These are phyloP conservation scores for Zaprionus nigranus DNA, from an alignment of 1,140 invertebrate species.

Conservation along the genomic window DNA sequence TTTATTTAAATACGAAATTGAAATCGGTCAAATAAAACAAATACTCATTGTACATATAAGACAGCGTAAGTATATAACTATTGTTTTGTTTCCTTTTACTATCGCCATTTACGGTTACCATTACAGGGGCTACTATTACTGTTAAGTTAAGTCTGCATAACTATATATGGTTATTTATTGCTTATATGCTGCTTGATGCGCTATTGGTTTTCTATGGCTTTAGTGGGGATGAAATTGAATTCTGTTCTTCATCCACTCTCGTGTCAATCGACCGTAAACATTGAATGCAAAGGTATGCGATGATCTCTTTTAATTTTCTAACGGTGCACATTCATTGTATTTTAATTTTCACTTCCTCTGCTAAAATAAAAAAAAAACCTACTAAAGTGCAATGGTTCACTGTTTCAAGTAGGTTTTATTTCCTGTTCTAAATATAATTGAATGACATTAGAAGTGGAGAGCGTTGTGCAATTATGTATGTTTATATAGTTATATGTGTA, in stretches of 20 bases:
- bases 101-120: background rate
- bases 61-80: conserved; percentile 16
- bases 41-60: conserved; percentile 26
- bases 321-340: background rate
- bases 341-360: background rate
- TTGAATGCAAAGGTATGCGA: background rate
- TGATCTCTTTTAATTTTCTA: background rate
- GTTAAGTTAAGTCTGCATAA: conserved; percentile 19
- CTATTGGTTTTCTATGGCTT: conserved; percentile 24
- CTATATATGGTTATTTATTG: conserved; percentile 29
- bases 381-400: background rate
- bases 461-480: conserved; percentile 21
- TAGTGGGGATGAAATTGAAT: conserved; percentile 33
- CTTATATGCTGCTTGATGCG: conserved; percentile 22
- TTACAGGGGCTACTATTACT: conserved; percentile 1
- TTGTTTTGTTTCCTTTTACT: conserved; percentile 19
- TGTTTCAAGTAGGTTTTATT: background rate
- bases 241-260: background rate
- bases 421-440: conserved; percentile 16
- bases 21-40: conserved; percentile 31
- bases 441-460: conserved; percentile 34
- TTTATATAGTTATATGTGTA: conserved; percentile 15
- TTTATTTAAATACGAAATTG: conserved; percentile 42
- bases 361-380: background rate
- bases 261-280: background rate